Percentiles rank a stretch among this genome's conserved stretches.
These are phyloP conservation scores for Euproctis similis DNA, from an alignment of 2,888 invertebrate species.

Conservation along the genomic window DNA sequence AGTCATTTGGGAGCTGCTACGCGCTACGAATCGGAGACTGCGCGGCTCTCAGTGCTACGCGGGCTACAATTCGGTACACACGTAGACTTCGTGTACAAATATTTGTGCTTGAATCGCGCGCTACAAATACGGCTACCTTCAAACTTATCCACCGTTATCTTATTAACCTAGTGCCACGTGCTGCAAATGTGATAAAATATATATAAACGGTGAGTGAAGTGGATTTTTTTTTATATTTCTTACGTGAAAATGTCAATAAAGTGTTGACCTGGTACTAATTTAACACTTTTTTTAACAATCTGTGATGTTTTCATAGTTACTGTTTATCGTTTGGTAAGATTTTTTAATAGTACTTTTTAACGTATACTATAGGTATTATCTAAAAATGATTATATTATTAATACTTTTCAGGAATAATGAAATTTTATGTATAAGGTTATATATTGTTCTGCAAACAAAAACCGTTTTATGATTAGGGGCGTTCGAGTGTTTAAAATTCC, in stretches of 20 bases:
- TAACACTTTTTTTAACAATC: slow-evolving; percentile 8
- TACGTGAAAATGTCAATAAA: slow-evolving; percentile 15
- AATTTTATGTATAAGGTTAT: no score
- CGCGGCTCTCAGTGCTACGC: slow-evolving; percentile 59
- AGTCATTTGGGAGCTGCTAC: slow-evolving; percentile 39
- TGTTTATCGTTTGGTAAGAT: slow-evolving; percentile 19
- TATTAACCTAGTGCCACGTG: slow-evolving; percentile 22
- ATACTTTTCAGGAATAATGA: no score
- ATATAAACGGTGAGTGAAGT: slow-evolving; percentile 47
- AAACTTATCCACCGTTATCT: slow-evolving; percentile 20
- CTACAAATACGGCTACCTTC: slow-evolving; percentile 23
- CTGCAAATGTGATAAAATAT: slow-evolving; percentile 46
- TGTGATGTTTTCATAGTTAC: slow-evolving; percentile 19
- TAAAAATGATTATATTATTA: neutral
- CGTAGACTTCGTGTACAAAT: slow-evolving; percentile 25
- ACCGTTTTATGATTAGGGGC: slow-evolving; percentile 14
- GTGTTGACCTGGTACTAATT: neutral
- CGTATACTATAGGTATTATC: neutral
- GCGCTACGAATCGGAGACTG: slow-evolving; percentile 57
- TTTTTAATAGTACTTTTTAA: slow-evolving; percentile 7
- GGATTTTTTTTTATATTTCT: slow-evolving; percentile 22
- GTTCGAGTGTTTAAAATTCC: slow-evolving; percentile 21
- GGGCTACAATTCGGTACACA: slow-evolving; percentile 30
- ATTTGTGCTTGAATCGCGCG: slow-evolving; percentile 23
- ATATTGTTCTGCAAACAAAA: neutral